Evolutionary conservation across 2,888 invertebrate species (phyloP).

Genomic region (Blastobasis lacticolella): DNA sequence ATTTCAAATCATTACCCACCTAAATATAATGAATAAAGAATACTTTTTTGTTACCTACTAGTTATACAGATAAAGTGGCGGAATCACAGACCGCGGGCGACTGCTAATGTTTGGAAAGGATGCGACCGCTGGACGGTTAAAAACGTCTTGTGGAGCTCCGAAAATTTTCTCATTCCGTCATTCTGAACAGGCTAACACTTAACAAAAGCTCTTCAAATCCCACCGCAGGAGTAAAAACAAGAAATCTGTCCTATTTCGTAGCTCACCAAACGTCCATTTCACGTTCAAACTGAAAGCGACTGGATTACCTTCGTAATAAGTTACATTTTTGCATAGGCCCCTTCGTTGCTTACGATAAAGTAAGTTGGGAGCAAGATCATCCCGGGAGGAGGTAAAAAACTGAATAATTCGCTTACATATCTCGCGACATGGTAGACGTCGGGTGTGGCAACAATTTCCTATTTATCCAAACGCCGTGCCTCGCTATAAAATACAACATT

Average conservation of each 20-base stretch:
- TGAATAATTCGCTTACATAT: slow-evolving; percentile 60
- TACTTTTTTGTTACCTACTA: too few species aligned
- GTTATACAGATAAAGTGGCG: too few species aligned
- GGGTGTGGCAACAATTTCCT: slow-evolving; percentile 57
- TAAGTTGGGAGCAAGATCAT: slow-evolving; percentile 22
- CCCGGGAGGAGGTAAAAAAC: slow-evolving; percentile 55
- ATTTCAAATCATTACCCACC: too few species aligned
- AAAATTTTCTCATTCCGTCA: slow-evolving; percentile 41
- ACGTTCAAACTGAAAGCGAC: slow-evolving; percentile 14
- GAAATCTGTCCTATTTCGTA: slow-evolving; percentile 30
- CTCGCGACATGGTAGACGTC: slow-evolving; percentile 49
- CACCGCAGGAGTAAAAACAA: slow-evolving; percentile 57
- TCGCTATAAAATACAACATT: slow-evolving; percentile 46
- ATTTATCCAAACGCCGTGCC: slow-evolving; percentile 44
- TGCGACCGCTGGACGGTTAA: not conserved
- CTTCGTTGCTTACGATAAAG: too few species aligned
- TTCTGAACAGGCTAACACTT: slow-evolving; percentile 49
- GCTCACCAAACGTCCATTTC: slow-evolving; percentile 25
- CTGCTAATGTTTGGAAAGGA: too few species aligned
- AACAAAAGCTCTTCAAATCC: slow-evolving; percentile 58
- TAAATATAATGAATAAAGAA: too few species aligned
- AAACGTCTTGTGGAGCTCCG: slow-evolving; percentile 19
- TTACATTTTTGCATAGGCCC: too few species aligned
- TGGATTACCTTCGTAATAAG: slow-evolving; percentile 5
- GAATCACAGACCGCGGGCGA: too few species aligned